Evolutionary conservation across 2,888 invertebrate species (phyloP), one percentile per base, ranked within the genome.

Genomic region (Himalopsyche tibetana): DNA sequence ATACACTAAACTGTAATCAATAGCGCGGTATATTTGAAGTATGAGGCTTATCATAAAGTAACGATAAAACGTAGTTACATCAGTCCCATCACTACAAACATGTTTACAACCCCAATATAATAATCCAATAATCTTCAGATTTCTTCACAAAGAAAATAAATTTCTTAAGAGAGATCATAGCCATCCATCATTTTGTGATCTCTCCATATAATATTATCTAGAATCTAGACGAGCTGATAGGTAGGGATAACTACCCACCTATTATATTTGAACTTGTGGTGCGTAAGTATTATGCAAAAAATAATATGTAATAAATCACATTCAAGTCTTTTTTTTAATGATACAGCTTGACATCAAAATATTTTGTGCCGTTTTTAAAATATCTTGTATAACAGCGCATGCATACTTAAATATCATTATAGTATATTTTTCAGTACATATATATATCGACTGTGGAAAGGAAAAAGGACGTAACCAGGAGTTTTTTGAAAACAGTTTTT

Each of bases 111-210:
- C 19, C 63, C 19, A 63, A 63, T 19, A 63, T 63, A 63, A 63
- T 63, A 63, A 63, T 63, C 63, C 63, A 63, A 63, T 63, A 63
- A 63, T 63, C 63, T 63, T 19, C n/a, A 63, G 63, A 63, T 63
- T 63, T 63, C 19, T 63, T 63, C 28, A 63, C 63, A 63, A 63
- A 63, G 63, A 28, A 63, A 63, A 63, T 63, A 63, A 63, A 63
- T 63, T 63, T 63, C 63, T 63, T 63, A 63, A 63, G 63, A 63
- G 28, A 28, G 63, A 63, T 63, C 63, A 63, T 19, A 63, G 63
- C 19, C 63, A 63, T 63, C 63, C 63, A 63, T 63, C 63, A 63
- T 63, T 63, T 11, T 63, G 28, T 63, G 63, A 63, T 63, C 63
- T 63, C 63, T 63, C 28, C 63, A 63, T 63, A 63, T 63, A 63